These are phyloP conservation scores for Netelia fuscicornis DNA, from an alignment of 2,888 invertebrate species.

Conservation along the genomic window DNA sequence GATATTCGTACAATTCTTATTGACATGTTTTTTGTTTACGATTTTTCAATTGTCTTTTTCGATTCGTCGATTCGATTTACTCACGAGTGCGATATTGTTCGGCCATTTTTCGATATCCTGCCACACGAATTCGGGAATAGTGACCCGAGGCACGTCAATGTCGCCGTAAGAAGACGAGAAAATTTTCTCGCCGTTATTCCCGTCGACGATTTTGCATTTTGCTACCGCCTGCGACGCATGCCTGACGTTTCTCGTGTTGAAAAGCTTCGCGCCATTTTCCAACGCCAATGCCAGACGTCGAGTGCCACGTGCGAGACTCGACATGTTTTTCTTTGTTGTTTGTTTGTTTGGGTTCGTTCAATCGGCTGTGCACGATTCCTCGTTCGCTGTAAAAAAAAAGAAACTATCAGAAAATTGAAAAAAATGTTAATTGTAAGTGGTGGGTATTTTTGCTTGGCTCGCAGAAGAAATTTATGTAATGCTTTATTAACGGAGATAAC, in stretches of 20 bases:
- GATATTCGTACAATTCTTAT: neutral
- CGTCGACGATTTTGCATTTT: slow-evolving; percentile 71
- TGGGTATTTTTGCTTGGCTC: too few relatives aligned
- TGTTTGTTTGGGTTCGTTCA: neutral
- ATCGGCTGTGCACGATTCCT: neutral
- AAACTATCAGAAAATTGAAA: neutral
- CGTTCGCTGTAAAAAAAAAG: neutral
- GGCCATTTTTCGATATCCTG: slow-evolving; percentile 68
- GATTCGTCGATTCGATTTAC: slow-evolving; percentile 44
- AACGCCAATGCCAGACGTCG: slow-evolving; percentile 56
- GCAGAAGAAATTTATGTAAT: too few relatives aligned
- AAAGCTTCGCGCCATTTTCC: slow-evolving; percentile 57
- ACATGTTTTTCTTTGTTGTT: slow-evolving; percentile 52
- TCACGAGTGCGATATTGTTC: slow-evolving; percentile 78
- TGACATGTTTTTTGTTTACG: neutral
- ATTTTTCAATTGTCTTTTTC: neutral
- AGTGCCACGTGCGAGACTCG: slow-evolving; percentile 61
- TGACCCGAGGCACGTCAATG: slow-evolving; percentile 67
- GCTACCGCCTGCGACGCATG: slow-evolving; percentile 68
- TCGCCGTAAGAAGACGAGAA: slow-evolving; percentile 73
- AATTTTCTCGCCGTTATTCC: slow-evolving; percentile 79
- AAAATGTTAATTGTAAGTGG: neutral
- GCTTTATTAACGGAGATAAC: too few relatives aligned
- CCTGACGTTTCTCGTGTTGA: slow-evolving; percentile 55
- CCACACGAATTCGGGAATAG: slow-evolving; percentile 79